Base-by-base conservation (phyloP, 2,113 vertebrate species). In the Burhinus bistriatus region DNA sequence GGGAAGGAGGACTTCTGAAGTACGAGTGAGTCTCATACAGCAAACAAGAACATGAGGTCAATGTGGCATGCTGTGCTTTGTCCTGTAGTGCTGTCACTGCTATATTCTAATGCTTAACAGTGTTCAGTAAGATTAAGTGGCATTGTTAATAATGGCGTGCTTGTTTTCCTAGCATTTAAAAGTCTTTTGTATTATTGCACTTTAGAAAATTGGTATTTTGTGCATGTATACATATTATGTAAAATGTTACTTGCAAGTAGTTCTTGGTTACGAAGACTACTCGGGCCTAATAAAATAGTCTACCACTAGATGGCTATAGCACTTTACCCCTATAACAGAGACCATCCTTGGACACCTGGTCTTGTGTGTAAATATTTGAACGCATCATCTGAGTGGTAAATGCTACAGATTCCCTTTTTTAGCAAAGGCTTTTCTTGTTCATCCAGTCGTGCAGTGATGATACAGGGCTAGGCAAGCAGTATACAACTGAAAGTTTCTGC, bases 241-340 rank as follows among this genome's bases (percentile, higher is more conserved):
- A 32, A 44, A 58, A n/a, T 13, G 7, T 38, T 54, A 18, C 0
- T 1, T 6, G 42, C 42, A 40, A 34, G 20, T 54, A 42, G 36
- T 45, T 40, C 9, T 22, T 10, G 23, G 11, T 59, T 58, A 55
- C 9, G 16, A 21, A 40, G 61, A 12, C 23, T 54, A 19, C 29
- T 15, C 25, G 1, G 32, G 38, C 52, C 44, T 30, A 44, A 3
- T 15, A 47, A 21, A 75, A 27, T 19, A 57, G 38, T 12, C 49
- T 77, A 11, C 94, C 82, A 25, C 82, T 79, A 93, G 90, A 44
- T 90, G 88, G 90, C 93, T 71, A 16, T 27, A 69, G 71, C 34
- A 55, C 54, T 57, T 81, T 13, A 47, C 19, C 44, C 42, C 7
- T 5, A 2, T 15, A 6, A 6, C 5, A 34, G 52, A 51, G 7